These are phyloP conservation scores for Caenorhabditis wallacei DNA, from an alignment of 2,888 invertebrate species.

Conservation along the genomic window DNA sequence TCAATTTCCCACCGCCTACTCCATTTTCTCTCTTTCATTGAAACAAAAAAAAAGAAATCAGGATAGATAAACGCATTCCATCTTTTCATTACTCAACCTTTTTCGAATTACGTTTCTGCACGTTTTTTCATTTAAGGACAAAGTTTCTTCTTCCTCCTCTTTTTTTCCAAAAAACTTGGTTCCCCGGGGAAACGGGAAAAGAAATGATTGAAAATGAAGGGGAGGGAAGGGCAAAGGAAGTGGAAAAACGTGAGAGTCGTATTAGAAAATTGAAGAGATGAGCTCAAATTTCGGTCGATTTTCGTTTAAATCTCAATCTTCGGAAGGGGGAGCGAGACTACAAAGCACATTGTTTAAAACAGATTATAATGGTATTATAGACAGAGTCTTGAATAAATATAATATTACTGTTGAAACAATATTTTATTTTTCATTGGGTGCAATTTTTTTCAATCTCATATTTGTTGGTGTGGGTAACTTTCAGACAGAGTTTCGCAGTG, in stretches of 20 bases:
- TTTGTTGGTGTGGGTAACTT: too few relatives aligned
- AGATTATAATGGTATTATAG: too few relatives aligned
- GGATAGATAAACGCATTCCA: neutral
- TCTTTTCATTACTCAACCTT: neutral
- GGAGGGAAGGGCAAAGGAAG: neutral
- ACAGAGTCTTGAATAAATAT: too few relatives aligned
- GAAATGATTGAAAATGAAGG: conserved; percentile 36
- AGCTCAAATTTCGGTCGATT: conserved; percentile 33
- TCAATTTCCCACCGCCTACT: conserved; percentile 6
- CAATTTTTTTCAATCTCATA: too few relatives aligned
- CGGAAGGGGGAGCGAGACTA: neutral
- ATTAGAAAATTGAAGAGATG: neutral
- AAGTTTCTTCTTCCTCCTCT: conserved; percentile 13
- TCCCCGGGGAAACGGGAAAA: conserved; percentile 19
- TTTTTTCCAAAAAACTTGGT: neutral
- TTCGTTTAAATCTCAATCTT: conserved; percentile 8
- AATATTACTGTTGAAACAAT: too few relatives aligned
- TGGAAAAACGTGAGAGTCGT: conserved; percentile 3
- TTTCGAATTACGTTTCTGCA: neutral
- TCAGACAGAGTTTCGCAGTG: too few relatives aligned
- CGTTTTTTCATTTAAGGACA: conserved; percentile 1
- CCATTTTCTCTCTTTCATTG: neutral
- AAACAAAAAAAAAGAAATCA: neutral
- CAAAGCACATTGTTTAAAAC: conserved; percentile 1
- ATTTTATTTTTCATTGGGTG: too few relatives aligned